Evolutionary conservation across 2,797 vertebrate species (phyloP).

Genomic region (Sebastiscus tertius): DNA sequence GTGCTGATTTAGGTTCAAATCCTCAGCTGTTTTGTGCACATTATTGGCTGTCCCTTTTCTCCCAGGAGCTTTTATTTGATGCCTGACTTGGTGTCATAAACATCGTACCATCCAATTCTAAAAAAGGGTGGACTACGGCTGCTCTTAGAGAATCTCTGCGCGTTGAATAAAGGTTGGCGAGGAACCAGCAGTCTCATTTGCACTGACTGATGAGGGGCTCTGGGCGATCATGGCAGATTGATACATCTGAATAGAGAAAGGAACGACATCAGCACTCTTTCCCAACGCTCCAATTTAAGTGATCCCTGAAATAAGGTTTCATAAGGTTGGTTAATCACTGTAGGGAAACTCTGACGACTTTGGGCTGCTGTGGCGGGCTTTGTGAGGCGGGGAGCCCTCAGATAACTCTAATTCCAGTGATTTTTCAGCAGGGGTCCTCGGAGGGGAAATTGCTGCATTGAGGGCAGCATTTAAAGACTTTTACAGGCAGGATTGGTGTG

Average conservation of each 20-base stretch:
- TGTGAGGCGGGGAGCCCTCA: neutral
- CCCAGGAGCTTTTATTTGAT: constrained; percentile 21
- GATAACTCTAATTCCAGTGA: constrained; percentile 28
- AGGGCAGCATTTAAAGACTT: constrained; percentile 46
- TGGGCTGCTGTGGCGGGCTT: neutral
- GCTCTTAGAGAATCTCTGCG: constrained; percentile 13
- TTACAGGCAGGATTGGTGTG: constrained; percentile 14
- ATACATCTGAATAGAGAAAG: constrained; percentile 36
- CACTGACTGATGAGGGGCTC: constrained; percentile 39
- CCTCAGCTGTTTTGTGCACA: constrained; percentile 20
- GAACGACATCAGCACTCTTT: constrained; percentile 36
- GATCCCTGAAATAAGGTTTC: constrained; percentile 43
- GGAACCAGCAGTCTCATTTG: constrained; percentile 48
- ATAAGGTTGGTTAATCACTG: constrained; percentile 51
- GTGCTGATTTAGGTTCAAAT: constrained; percentile 61
- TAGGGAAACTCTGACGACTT: constrained; percentile 10
- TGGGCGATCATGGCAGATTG: constrained; percentile 35
- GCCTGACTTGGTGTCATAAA: constrained; percentile 50
- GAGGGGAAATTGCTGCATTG: constrained; percentile 35
- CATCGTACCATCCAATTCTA: neutral
- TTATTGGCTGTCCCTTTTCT: constrained; percentile 31
- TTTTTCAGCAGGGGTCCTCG: constrained; percentile 27
- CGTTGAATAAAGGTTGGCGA: constrained; percentile 26
- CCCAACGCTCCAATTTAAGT: constrained; percentile 19
- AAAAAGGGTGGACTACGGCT: constrained; percentile 5